Evolutionary conservation across 2,797 vertebrate genomes (phyloP).

Genomic region (Acrossocheilus wenchowensis): DNA sequence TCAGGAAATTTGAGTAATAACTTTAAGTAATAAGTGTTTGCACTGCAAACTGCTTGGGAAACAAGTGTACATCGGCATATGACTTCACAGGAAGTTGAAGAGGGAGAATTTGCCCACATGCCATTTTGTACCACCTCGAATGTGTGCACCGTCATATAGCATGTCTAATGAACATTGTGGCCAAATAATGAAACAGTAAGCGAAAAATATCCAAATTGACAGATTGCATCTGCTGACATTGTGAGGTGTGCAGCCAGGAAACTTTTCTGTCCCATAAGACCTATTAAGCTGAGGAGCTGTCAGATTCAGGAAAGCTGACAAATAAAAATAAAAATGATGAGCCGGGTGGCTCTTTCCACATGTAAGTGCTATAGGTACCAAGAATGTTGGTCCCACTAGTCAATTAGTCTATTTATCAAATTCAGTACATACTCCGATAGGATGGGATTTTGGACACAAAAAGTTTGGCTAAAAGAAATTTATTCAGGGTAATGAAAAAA

Average conservation of each 20-base stretch:
- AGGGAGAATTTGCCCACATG: background rate
- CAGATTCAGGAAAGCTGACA: conserved; percentile 1
- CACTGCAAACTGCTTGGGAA: background rate
- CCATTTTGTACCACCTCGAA: background rate
- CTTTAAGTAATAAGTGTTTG: background rate
- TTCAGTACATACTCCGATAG: background rate
- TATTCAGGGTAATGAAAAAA: background rate
- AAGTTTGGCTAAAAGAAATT: background rate
- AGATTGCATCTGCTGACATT: background rate
- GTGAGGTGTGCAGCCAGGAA: background rate
- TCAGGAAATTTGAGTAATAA: background rate
- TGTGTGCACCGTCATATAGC: background rate
- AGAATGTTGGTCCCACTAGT: background rate
- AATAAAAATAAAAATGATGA: conserved; percentile 13
- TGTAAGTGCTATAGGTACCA: background rate
- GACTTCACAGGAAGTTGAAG: conserved; percentile 21
- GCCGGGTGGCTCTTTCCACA: background rate
- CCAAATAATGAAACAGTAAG: background rate
- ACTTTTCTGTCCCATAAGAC: background rate
- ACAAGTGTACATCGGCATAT: background rate
- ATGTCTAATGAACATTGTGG: background rate
- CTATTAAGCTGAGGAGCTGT: background rate
- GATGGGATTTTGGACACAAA: background rate
- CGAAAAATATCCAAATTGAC: background rate
- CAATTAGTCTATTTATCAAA: background rate